Percentiles rank a stretch among this genome's conserved stretches.
Evolutionary conservation across 2,797 vertebrate species (phyloP).

Genomic region (Rhinella marina): DNA sequence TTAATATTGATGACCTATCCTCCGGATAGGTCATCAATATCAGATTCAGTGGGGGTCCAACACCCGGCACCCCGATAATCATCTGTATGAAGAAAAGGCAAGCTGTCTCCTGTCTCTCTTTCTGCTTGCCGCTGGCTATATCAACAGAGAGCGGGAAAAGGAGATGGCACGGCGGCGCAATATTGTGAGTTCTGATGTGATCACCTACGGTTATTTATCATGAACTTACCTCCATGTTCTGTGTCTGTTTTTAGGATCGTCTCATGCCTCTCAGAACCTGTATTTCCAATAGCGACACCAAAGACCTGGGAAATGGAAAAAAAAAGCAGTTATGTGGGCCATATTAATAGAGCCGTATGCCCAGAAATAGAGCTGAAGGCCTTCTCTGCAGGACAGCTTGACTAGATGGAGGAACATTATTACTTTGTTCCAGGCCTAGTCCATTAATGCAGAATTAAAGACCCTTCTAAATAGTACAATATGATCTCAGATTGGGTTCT

Average conservation of each 20-base stretch:
- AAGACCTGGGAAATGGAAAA: conserved; percentile 81
- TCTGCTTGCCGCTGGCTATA: no score
- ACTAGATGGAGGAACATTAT: neutral
- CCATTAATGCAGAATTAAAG: neutral
- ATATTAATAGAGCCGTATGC: neutral
- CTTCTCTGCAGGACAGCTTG: neutral
- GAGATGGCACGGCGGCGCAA: no score
- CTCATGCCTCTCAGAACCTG: conserved; percentile 78
- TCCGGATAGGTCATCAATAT: no score
- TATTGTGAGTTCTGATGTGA: neutral
- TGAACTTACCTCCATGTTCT: conserved; percentile 79
- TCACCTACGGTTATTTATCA: neutral
- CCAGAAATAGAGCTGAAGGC: neutral
- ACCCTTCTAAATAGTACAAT: neutral
- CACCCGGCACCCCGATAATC: no score
- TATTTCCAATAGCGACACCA: conserved; percentile 69
- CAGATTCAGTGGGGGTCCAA: no score
- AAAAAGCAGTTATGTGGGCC: rapidly evolving
- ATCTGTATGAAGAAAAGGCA: no score
- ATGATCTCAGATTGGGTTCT: neutral
- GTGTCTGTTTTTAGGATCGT: conserved; percentile 70
- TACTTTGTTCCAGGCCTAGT: neutral
- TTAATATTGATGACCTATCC: no score
- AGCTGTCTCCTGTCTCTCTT: no score
- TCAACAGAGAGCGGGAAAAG: no score